Conservation (phyloP, 2,113 vertebrate genomes). For the Macrotus californicus region DNA sequence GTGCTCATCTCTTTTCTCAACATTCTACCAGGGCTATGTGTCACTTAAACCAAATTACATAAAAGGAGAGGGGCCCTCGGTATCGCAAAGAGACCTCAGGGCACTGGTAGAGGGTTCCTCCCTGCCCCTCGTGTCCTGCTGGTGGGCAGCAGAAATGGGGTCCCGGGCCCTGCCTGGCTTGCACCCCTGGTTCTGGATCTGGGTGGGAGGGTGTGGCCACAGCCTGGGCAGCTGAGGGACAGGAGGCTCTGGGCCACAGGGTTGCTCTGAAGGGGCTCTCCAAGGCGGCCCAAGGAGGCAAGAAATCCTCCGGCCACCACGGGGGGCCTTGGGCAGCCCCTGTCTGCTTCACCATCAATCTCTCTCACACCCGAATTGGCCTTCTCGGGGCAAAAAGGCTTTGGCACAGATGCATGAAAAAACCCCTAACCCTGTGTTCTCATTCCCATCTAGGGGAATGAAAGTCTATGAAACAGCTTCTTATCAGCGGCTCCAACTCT, state of each 20-base stretch:
- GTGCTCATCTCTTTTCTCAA: not conserved
- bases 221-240: not conserved
- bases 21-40: not conserved
- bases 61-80: not conserved
- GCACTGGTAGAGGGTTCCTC: not conserved
- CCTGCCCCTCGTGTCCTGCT: not conserved
- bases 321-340: not conserved
- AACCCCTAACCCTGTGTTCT: not conserved
- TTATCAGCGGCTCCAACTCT: not conserved
- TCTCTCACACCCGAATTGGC: not conserved
- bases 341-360: not conserved
- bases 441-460: conserved; percentile 48
- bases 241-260: not conserved
- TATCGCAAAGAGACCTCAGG: too few relatives aligned
- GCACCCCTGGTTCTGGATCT: rapidly evolving
- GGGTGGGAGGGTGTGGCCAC: not conserved
- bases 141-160: rapidly evolving
- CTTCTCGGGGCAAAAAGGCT: conserved; percentile 33
- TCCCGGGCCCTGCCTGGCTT: not conserved
- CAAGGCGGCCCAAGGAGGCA: conserved; percentile 18
- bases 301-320: not conserved
- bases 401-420: conserved; percentile 44
- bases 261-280: conserved; percentile 31
- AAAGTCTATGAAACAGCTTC: conserved; percentile 64
- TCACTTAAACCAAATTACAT: not conserved